These are phyloP conservation scores for Ostrea denselamellosa DNA, from an alignment of 1,140 invertebrate genomes.

Conservation along the genomic window DNA sequence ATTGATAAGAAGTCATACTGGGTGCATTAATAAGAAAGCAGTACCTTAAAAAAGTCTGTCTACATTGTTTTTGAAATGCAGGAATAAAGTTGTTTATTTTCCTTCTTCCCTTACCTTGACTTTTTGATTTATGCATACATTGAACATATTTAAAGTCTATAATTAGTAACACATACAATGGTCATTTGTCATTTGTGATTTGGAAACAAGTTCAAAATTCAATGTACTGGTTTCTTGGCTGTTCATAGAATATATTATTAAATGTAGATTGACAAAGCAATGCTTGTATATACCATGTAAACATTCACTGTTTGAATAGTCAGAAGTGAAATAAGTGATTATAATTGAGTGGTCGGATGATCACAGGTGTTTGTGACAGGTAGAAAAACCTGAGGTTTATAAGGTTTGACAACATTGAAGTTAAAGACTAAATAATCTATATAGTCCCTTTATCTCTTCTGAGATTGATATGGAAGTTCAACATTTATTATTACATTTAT, in stretches of 20 bases:
- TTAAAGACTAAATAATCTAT: too few relatives aligned
- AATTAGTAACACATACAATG: background rate
- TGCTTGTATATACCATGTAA: background rate
- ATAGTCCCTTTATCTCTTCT: too few relatives aligned
- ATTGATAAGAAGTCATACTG: slow-evolving; percentile 17
- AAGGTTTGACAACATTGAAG: too few relatives aligned
- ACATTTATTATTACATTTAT: too few relatives aligned
- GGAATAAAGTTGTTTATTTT: background rate
- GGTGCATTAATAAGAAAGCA: background rate
- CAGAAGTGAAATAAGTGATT: background rate
- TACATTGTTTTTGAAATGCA: background rate
- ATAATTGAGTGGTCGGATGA: background rate
- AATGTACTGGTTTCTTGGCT: background rate
- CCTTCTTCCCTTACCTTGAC: background rate
- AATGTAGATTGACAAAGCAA: background rate
- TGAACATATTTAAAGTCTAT: background rate
- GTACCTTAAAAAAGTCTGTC: background rate
- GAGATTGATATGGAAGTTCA: too few relatives aligned
- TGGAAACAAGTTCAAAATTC: background rate
- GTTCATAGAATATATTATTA: background rate
- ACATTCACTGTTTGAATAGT: background rate
- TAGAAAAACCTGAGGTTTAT: background rate
- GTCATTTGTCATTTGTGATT: background rate
- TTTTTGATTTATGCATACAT: background rate
- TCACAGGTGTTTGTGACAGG: slow-evolving; percentile 20